phyloP scores from a whole-genome alignment of 2,888 invertebrate genomes.

The Caenorhabditis sp. region DNA sequence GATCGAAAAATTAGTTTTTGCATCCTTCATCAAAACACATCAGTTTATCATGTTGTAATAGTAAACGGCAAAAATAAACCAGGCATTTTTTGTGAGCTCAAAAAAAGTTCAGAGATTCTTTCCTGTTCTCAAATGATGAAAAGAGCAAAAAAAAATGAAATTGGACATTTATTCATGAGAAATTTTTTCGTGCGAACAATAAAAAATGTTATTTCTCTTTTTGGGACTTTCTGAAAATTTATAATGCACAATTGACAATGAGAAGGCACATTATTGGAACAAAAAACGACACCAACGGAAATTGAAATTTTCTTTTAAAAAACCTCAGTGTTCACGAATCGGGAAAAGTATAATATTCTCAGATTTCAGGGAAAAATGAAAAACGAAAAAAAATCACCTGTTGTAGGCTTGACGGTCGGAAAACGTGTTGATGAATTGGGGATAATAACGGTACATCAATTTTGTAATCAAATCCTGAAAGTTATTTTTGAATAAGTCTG shows the following conservation, averaged over 20 bases:
- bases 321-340: not conserved
- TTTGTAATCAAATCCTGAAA: constrained; percentile 47
- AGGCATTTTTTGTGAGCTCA: not conserved
- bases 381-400: constrained; percentile 47
- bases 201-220: not conserved
- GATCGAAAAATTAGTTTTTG: not conserved
- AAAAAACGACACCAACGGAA: not conserved
- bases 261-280: too few relatives aligned
- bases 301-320: not conserved
- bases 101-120: constrained; percentile 1
- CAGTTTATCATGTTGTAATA: not conserved
- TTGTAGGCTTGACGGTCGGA: constrained; percentile 55
- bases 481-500: not conserved
- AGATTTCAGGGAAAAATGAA: not conserved
- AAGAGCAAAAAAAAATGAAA: not conserved
- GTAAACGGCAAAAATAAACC: not conserved
- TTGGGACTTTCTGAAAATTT: not conserved
- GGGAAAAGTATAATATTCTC: not conserved
- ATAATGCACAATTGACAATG: not conserved
- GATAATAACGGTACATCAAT: constrained; percentile 54
- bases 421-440: constrained; percentile 54
- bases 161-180: not conserved
- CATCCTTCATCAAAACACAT: not conserved
- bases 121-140: not conserved
- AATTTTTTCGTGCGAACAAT: not conserved